phyloP scores from a whole-genome alignment of 2,113 vertebrate genomes.

The Miniopterus natalensis region DNA sequence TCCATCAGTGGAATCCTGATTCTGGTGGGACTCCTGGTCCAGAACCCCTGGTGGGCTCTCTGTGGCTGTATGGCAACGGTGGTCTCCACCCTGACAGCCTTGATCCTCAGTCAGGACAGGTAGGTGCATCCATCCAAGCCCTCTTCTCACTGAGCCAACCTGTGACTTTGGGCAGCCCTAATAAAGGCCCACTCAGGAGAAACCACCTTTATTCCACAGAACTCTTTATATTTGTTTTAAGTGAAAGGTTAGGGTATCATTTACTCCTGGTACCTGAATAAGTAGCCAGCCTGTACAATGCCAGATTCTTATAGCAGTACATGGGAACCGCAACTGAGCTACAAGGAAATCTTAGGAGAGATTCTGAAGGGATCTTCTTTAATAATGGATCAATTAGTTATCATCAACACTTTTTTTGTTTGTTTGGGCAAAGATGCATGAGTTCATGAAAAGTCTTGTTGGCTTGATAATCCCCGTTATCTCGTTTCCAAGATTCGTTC shows the following conservation, averaged over 20 bases:
- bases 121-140: slow-evolving; percentile 64
- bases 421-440: neutral
- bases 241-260: slow-evolving; percentile 16
- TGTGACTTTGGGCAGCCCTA: too few species aligned
- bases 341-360: neutral
- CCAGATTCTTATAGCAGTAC: neutral
- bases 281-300: neutral
- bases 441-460: neutral
- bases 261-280: neutral
- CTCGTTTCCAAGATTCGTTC: neutral
- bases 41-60: slow-evolving; percentile 97
- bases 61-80: slow-evolving; percentile 93
- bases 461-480: neutral
- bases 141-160: neutral
- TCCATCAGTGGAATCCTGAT: slow-evolving; percentile 95
- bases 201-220: slow-evolving; percentile 60
- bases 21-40: slow-evolving; percentile 93
- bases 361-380: neutral
- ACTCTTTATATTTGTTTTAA: slow-evolving; percentile 52
- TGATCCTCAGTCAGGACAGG: slow-evolving; percentile 95
- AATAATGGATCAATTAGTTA: slow-evolving; percentile 5
- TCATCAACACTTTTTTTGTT: slow-evolving; percentile 10
- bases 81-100: slow-evolving; percentile 93
- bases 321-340: neutral
- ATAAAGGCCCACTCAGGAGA: neutral